Base-by-base conservation (phyloP, 2,113 vertebrate genomes). In the Ctenodactylus gundi region DNA sequence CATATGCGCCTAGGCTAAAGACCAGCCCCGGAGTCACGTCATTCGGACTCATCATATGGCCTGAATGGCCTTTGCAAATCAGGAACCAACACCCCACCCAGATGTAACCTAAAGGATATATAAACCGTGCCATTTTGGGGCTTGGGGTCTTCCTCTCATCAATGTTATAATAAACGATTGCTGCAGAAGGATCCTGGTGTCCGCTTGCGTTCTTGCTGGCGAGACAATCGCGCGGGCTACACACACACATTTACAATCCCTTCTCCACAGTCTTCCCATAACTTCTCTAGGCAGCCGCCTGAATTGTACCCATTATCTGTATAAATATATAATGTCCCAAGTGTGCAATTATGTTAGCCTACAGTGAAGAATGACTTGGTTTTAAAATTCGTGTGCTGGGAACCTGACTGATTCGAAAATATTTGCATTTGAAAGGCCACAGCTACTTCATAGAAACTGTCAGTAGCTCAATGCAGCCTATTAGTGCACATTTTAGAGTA, bases 321-420 rank as follows among this genome's bases (percentile, higher is more conserved):
- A 96, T 95, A 94, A 97, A 97, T 97, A 97, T 90, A 96, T 97
- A 97, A 97, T 97, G 67, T 96, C 95, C 87, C 97, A 78, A 90
- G 92, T 88, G 96, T 92, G 73, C 90, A 92, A 96, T 97, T 97
- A 97, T 51, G 82, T 90, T 85, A 95, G 88, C 77, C 93, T 27
- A 92, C 84, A 80, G 68, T 53, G 62, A 96, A 97, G 83, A 97
- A 97, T 93, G 81, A 91, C 92, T 97, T 85, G 51, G 55, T 91
- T 97, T 97, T 94, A 94, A 93, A 97, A 94, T 94, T 90, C 36
- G 39, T 85, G 93, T 85, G 65, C 72, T 96, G 77, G 77, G 53
- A 97, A 96, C 60, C 62, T 94, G 86, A 88, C 44, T 67, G 78
- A 77, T 95, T 93, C 84, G 90, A 80, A 96, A 94, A 91, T 95